Evolutionary conservation across 2,797 vertebrate species (phyloP).

Genomic region (Crypturellus tataupa): DNA sequence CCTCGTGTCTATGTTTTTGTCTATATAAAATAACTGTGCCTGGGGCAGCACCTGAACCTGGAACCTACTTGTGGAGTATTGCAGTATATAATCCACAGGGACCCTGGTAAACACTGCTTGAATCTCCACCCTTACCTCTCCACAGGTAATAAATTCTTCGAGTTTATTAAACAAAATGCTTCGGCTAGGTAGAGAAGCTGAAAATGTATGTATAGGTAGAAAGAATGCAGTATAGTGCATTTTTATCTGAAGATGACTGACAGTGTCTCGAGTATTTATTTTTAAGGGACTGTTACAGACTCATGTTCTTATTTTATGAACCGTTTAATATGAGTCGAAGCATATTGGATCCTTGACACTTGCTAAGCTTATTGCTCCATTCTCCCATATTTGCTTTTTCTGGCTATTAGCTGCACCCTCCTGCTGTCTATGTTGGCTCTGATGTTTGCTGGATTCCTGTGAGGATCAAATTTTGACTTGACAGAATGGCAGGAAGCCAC

Average conservation of each 20-base stretch:
- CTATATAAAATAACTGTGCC: not conserved
- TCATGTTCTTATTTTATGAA: not conserved
- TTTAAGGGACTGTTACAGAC: not conserved
- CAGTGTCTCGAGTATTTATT: not conserved
- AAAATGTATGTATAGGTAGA: not conserved
- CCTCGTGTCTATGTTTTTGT: not conserved
- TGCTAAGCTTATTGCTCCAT: not conserved
- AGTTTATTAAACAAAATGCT: not conserved
- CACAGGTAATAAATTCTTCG: not conserved
- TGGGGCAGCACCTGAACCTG: not conserved
- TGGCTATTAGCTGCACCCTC: not conserved
- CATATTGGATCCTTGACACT: too few species aligned
- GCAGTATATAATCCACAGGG: not conserved
- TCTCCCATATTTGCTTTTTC: not conserved
- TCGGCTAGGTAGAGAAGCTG: not conserved
- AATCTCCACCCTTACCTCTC: not conserved
- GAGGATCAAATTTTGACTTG: not conserved
- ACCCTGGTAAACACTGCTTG: not conserved
- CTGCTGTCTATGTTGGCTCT: not conserved
- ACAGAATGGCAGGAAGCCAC: constrained; percentile 11
- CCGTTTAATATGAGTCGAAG: not conserved
- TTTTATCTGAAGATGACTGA: not conserved
- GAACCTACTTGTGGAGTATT: not conserved
- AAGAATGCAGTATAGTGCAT: not conserved
- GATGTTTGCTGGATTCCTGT: not conserved